Percentiles rank a stretch among this genome's conserved stretches.
phyloP scores from a whole-genome alignment of 2,113 vertebrate genomes.

The Balaeniceps rex region DNA sequence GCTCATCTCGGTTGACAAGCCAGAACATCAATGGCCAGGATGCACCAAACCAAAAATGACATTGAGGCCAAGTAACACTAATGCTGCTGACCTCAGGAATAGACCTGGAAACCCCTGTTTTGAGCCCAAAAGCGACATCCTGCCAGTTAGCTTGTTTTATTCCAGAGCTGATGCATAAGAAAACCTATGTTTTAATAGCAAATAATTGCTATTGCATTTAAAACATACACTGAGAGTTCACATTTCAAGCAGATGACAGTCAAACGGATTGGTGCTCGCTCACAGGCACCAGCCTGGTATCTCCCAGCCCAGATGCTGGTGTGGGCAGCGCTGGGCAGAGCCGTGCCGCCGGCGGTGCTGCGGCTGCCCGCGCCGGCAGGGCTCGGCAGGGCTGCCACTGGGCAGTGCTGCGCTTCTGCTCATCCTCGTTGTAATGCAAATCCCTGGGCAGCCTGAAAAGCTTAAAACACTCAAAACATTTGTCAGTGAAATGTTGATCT shows the following conservation, averaged over 20 bases:
- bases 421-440: accelerated
- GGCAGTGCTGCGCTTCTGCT: accelerated
- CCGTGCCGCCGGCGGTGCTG: background rate
- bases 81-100: background rate
- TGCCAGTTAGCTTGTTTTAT: background rate
- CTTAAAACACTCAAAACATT: background rate
- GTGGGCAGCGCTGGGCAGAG: background rate
- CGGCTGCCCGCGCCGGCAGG: background rate
- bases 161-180: background rate
- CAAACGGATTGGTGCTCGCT: accelerated
- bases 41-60: background rate
- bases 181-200: background rate
- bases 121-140: background rate
- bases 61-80: background rate
- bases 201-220: background rate
- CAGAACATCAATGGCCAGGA: background rate
- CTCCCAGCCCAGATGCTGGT: background rate
- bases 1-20: background rate
- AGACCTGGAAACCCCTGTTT: background rate
- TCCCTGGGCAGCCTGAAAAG: background rate
- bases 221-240: background rate
- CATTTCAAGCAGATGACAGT: accelerated
- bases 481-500: background rate
- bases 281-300: background rate
- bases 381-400: background rate